Evolutionary conservation across 92 coral and sea anemone genomes (phyloP), one percentile per base, ranked within the genome.

Genomic region (Ricordea florida): DNA sequence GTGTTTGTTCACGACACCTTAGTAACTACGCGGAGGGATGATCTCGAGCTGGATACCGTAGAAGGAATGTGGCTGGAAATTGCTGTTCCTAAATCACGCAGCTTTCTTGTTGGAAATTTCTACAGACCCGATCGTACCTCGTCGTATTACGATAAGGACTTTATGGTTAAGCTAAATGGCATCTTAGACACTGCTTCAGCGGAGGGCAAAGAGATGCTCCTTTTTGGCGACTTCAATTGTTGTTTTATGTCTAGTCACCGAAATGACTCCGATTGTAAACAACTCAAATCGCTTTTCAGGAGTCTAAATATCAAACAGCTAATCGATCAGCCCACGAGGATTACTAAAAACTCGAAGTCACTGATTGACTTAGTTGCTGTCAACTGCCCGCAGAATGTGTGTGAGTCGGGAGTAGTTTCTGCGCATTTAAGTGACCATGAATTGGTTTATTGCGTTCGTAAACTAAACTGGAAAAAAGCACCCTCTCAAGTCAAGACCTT

Each of bases 361-460:
- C 72, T 79, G 29, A 73, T 86, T 66, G 91, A 86, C 65, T 68
- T 80, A 20, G 36, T 79, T 27, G 91, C 92, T 10, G 49, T 62
- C 8, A 87, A 69, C 47, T 41, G 55, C 28, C 79, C 87, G 9
- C 83, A 81, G 56, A 81, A 81, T 31, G 27, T 82, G 31, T 47
- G 85, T 14, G 77, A 83, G 35, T 87, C 82, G 17, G 89, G 93
- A 71, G 89, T 88, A 2, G 51, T 88, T 16, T 31, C 57, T 11
- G 45, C 89, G 31, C 33, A 64, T 76, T 33, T 88, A 8, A 83
- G 93, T 80, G 93, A 84, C 44, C 85, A 84, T 51, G 76, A 84
- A 45, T 31, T 84, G 71, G 64, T 76, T 32, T 83, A 66, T 48
- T 69, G 85, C 28, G 67, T 69, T 28, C 66, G 85, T 14, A 78